Conservation (phyloP, 2,113 vertebrate species). For the Paramormyrops kingsleyae region DNA sequence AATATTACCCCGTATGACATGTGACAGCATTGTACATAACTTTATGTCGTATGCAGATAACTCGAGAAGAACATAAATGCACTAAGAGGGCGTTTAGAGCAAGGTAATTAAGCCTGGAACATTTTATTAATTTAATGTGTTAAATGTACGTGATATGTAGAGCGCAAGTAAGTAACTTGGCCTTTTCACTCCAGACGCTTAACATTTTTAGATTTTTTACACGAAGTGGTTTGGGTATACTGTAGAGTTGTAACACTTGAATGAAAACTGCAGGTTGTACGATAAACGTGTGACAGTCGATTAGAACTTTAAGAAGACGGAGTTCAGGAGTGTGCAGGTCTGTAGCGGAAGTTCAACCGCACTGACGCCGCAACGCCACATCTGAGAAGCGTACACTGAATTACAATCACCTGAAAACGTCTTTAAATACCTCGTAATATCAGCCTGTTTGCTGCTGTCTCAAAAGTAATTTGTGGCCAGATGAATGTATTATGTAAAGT, state of each 20-base stretch:
- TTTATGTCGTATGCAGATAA: neutral
- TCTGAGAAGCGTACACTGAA: conserved; percentile 28
- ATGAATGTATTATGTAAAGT: conserved; percentile 73
- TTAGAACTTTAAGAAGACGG: conserved; percentile 37
- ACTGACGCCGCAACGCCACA: conserved; percentile 1
- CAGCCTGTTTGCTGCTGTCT: conserved; percentile 49
- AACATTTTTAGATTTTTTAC: conserved; percentile 76
- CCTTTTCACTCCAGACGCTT: conserved; percentile 68
- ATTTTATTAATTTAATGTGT: conserved; percentile 69
- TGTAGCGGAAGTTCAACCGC: conserved; percentile 28
- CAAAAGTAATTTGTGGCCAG: conserved; percentile 60
- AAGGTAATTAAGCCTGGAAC: conserved; percentile 47
- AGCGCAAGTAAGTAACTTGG: conserved; percentile 61
- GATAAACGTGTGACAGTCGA: conserved; percentile 22
- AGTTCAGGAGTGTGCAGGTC: conserved; percentile 21
- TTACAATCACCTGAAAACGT: conserved; percentile 40
- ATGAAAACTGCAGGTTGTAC: conserved; percentile 29
- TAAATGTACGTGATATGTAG: conserved; percentile 50
- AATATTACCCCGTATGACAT: neutral
- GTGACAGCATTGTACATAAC: neutral
- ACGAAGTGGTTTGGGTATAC: conserved; percentile 57
- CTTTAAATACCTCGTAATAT: conserved; percentile 37
- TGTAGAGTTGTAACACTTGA: conserved; percentile 14
- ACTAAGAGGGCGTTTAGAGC: conserved; percentile 68
- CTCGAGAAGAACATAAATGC: conserved; percentile 36